Base-by-base conservation (phyloP, 1,140 invertebrate genomes). In the Nebria ingens region DNA sequence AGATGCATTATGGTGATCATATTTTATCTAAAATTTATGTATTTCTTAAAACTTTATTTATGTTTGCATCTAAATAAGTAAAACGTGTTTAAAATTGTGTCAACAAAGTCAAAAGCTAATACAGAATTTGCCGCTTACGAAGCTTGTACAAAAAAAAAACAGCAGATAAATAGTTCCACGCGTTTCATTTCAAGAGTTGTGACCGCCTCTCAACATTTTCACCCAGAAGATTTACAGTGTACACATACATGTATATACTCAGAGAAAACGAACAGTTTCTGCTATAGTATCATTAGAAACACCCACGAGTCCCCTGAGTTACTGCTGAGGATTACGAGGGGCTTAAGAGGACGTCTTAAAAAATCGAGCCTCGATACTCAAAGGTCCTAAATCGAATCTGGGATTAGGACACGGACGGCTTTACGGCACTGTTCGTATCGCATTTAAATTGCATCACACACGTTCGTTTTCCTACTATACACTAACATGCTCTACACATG, bases 311-410 rank as follows among this genome's bases (percentile, higher is more conserved):
- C 15, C 40, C 6, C 9, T 45, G 40, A 45, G 40, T 45, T 45
- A 45, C 40, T 4, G 40, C 17, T 17, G 40, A 34, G 25, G 40
- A 45, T 45, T 45, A 45, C 40, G 40, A 11, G 40, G n/a, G 40
- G 15, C 40, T 45, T 45, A 45, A 17, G 9, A 17, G 9, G 9
- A 34, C 40, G 40, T 45, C 40, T 45, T 45, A 45, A 45, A 34
- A 45, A 45, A 45, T 45, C 40, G 40, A 34, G 40, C 40, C 25
- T 34, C 40, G 40, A 45, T 45, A 12, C 40, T 45, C 40, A 45
- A 45, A 45, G 40, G 40, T 45, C 40, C 40, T 45, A 45, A 45
- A 45, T 45, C 40, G 40, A 45, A 45, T 45, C 40, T 17, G 17
- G 40, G 40, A 45, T 45, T 45, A 45, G 40, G 15, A 4, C 25